Conservation (phyloP, 1,140 invertebrate species). For the Phenacoccus solenopsis region DNA sequence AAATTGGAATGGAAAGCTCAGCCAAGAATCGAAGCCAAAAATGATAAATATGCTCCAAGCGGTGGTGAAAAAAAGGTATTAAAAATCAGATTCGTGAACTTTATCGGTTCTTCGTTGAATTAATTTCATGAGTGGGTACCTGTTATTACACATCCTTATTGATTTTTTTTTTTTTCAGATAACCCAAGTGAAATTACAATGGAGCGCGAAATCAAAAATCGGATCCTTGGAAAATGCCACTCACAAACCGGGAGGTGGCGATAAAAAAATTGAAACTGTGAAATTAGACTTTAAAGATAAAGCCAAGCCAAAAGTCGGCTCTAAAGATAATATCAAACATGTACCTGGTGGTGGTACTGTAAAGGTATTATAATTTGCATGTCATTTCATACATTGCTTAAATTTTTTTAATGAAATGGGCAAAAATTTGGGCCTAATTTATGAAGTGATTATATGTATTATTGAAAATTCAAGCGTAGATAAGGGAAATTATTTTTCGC, state of each 20-base stretch:
- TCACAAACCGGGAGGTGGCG: conserved; percentile 82
- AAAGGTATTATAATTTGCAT: conserved; percentile 52
- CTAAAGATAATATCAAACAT: conserved; percentile 81
- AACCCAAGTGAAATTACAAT: conserved; percentile 69
- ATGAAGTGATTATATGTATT: too few species aligned
- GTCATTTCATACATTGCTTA: neutral
- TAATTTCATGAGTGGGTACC: too few species aligned
- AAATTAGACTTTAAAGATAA: conserved; percentile 86
- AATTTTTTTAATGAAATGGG: too few species aligned
- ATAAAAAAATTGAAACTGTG: conserved; percentile 79
- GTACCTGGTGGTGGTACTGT: conserved; percentile 75
- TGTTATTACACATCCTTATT: neutral
- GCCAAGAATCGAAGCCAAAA: conserved; percentile 77
- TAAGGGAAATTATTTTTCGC: too few species aligned
- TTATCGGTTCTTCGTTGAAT: neutral
- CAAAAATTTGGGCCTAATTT: too few species aligned
- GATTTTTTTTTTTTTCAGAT: conserved; percentile 44
- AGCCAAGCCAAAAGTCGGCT: conserved; percentile 82
- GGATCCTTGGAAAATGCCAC: conserved; percentile 87
- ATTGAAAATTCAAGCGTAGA: too few species aligned
- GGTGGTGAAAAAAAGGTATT: conserved; percentile 85
- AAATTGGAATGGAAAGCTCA: conserved; percentile 75
- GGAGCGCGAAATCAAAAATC: conserved; percentile 86
- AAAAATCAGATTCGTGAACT: too few species aligned
- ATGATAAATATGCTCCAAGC: conserved; percentile 74